Conservation (phyloP, 2,113 vertebrate species). For the Erythrolamprus reginae region DNA sequence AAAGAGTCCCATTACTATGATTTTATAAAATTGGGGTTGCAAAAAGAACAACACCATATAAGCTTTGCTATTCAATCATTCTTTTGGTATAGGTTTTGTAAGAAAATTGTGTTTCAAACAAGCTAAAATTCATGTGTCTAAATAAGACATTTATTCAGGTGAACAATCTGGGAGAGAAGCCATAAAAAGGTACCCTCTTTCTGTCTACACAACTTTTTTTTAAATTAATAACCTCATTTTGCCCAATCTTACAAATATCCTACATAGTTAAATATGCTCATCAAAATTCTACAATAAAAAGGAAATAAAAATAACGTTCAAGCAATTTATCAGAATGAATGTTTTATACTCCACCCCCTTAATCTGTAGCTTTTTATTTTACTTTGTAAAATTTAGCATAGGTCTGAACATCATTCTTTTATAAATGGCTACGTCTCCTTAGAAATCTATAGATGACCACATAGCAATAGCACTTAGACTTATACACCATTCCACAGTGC, state of each 20-base stretch:
- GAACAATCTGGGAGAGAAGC: conserved; percentile 14
- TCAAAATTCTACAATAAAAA: neutral
- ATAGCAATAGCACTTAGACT: no score
- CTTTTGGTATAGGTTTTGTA: conserved; percentile 38
- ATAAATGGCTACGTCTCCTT: neutral
- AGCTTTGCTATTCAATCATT: conserved; percentile 51
- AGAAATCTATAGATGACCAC: neutral
- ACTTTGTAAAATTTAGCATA: neutral
- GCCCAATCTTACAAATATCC: neutral
- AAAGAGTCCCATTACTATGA: conserved; percentile 46
- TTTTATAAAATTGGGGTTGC: conserved; percentile 48
- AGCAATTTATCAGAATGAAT: neutral
- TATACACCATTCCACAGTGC: no score
- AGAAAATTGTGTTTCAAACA: conserved; percentile 33
- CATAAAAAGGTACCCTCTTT: neutral
- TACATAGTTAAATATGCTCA: neutral
- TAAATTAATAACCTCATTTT: neutral
- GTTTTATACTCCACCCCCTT: neutral
- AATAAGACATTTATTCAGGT: conserved; percentile 39
- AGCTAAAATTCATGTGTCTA: conserved; percentile 19
- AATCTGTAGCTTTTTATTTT: neutral
- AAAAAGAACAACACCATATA: conserved; percentile 17
- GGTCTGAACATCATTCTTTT: neutral
- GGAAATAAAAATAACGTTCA: neutral
- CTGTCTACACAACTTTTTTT: neutral